phyloP scores from a whole-genome alignment of 2,113 vertebrate species.

The Perca schrenkii region DNA sequence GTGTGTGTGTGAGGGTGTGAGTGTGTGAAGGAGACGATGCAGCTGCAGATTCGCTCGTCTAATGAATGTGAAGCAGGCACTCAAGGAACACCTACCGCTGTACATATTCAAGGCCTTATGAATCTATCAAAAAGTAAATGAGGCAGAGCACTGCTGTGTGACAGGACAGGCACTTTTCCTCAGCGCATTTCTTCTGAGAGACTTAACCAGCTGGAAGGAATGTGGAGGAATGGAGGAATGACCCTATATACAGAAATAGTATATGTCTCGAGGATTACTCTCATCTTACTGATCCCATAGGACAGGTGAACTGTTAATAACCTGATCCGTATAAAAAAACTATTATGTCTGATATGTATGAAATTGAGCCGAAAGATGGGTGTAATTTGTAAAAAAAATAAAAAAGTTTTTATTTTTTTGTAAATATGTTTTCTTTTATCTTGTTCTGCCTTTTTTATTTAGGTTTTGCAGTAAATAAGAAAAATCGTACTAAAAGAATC shows the following conservation, averaged over 20 bases:
- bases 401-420: background rate
- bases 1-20: conserved; percentile 6
- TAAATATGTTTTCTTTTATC: background rate
- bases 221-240: background rate
- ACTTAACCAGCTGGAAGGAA: conserved; percentile 5
- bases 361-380: no score
- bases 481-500: no score
- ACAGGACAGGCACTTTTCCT: conserved; percentile 39
- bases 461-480: background rate
- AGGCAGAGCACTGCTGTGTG: conserved; percentile 58
- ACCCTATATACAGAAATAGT: background rate
- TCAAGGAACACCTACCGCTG: conserved; percentile 64
- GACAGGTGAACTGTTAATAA: background rate
- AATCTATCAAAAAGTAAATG: conserved; percentile 76
- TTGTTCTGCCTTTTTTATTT: background rate
- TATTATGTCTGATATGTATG: background rate
- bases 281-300: background rate
- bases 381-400: background rate
- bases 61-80: conserved; percentile 71
- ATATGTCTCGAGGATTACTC: background rate
- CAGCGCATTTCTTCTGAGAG: conserved; percentile 10
- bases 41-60: conserved; percentile 50
- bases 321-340: no score
- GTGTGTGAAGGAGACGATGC: conserved; percentile 13
- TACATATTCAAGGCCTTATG: conserved; percentile 66